Percentiles rank a stretch among this genome's conserved stretches.
Conservation (phyloP, 2,797 vertebrate species). For the Alauda arvensis region DNA sequence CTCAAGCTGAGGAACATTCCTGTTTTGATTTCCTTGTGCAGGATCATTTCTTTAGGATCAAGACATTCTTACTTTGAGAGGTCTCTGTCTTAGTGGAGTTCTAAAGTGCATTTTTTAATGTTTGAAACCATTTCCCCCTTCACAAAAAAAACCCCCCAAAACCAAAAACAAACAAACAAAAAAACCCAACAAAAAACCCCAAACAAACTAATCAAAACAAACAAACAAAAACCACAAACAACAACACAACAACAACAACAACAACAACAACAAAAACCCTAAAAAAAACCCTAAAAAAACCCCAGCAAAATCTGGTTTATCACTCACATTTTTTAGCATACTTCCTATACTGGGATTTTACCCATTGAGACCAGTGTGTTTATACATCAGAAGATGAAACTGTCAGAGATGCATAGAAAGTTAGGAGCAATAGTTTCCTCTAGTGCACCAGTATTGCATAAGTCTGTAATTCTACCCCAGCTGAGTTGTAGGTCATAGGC, state of each 20-base stretch:
- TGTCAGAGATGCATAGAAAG: background rate
- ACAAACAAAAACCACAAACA: too few relatives aligned
- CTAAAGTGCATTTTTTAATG: background rate
- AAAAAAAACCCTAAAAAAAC: too few relatives aligned
- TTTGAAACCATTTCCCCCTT: background rate
- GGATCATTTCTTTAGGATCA: background rate
- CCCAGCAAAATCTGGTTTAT: background rate
- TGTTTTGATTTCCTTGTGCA: background rate
- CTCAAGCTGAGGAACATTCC: background rate
- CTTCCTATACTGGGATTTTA: background rate
- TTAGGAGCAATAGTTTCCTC: background rate
- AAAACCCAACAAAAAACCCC: too few relatives aligned
- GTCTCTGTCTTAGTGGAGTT: background rate
- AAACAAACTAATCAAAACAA: too few relatives aligned
- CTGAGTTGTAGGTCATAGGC: background rate
- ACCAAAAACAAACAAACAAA: background rate
- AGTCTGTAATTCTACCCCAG: background rate
- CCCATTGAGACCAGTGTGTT: background rate
- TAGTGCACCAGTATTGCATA: background rate
- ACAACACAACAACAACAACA: too few relatives aligned
- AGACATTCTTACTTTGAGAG: background rate
- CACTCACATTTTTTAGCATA: background rate
- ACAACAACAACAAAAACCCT: too few relatives aligned
- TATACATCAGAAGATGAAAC: background rate
- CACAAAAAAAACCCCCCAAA: fast-evolving